A percentile compares a stretch with the other conserved stretches of the same genome.
Evolutionary conservation across 2,797 vertebrate species (phyloP).

Genomic region (Okamejei kenojei): DNA sequence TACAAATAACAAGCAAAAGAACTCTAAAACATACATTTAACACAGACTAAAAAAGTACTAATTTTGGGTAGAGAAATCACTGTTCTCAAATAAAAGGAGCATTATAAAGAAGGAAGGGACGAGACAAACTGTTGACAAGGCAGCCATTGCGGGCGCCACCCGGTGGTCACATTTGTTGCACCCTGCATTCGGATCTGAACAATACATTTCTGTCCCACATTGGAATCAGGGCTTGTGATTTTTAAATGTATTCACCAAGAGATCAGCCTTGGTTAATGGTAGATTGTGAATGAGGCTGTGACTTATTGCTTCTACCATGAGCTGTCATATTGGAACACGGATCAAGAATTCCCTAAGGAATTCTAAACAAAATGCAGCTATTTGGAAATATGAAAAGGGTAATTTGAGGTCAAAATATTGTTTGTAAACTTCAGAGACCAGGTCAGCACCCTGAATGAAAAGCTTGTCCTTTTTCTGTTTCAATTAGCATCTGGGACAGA

Average conservation of each 20-base stretch:
- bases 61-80: no score
- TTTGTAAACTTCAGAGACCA: neutral
- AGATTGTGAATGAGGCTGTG: neutral
- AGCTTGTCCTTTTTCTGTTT: neutral
- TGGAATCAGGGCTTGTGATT: neutral
- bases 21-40: no score
- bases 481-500: neutral
- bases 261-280: neutral
- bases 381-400: neutral
- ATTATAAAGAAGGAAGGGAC: no score
- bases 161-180: no score
- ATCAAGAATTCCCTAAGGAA: neutral
- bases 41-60: no score
- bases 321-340: no score
- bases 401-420: neutral
- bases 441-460: neutral
- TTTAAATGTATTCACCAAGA: neutral
- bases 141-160: no score
- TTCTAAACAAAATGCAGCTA: neutral
- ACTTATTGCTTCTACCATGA: neutral
- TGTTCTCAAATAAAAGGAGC: no score
- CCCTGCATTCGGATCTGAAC: neutral
- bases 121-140: no score
- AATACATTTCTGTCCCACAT: no score
- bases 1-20: no score